Evolutionary conservation across 64 coral and sea anemone genomes (phyloP).

Genomic region (Trachythela sp.): DNA sequence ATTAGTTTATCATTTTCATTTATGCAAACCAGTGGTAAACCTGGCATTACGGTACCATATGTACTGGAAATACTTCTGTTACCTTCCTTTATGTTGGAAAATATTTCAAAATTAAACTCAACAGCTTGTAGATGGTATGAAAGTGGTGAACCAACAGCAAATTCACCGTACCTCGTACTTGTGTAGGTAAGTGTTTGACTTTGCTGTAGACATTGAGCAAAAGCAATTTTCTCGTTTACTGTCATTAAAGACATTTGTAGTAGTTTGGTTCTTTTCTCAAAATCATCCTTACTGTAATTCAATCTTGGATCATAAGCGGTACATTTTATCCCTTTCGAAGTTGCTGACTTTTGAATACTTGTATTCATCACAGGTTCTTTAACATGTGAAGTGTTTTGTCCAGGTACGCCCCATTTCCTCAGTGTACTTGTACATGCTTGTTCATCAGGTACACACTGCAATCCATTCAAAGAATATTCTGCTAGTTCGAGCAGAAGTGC

Average conservation of each 20-base stretch:
- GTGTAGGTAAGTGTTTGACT: slow-evolving; percentile 31
- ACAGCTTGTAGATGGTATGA: slow-evolving; percentile 8
- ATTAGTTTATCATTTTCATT: slow-evolving; percentile 20
- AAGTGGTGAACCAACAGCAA: slow-evolving; percentile 28
- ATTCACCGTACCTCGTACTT: slow-evolving; percentile 25
- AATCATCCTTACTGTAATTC: slow-evolving; percentile 4
- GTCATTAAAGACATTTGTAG: slow-evolving; percentile 9
- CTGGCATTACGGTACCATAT: background rate
- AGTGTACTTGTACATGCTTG: background rate
- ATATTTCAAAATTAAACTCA: too few relatives aligned
- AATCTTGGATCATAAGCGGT: background rate
- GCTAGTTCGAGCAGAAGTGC: slow-evolving; percentile 25
- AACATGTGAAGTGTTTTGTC: background rate
- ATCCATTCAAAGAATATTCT: slow-evolving; percentile 14
- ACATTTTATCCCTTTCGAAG: slow-evolving; percentile 10
- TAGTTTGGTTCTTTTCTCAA: slow-evolving; percentile 19
- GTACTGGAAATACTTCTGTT: slow-evolving; percentile 12
- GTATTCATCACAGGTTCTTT: slow-evolving; percentile 29
- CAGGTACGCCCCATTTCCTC: slow-evolving; percentile 3
- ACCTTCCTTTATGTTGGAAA: background rate
- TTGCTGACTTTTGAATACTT: slow-evolving; percentile 45
- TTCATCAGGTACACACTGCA: slow-evolving; percentile 10
- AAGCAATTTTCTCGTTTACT: background rate
- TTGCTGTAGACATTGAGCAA: slow-evolving; percentile 8
- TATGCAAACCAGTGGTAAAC: background rate